These are phyloP conservation scores for Sinocyclocheilus maitianheensis DNA, from an alignment of 2,113 vertebrate genomes.

Conservation along the genomic window DNA sequence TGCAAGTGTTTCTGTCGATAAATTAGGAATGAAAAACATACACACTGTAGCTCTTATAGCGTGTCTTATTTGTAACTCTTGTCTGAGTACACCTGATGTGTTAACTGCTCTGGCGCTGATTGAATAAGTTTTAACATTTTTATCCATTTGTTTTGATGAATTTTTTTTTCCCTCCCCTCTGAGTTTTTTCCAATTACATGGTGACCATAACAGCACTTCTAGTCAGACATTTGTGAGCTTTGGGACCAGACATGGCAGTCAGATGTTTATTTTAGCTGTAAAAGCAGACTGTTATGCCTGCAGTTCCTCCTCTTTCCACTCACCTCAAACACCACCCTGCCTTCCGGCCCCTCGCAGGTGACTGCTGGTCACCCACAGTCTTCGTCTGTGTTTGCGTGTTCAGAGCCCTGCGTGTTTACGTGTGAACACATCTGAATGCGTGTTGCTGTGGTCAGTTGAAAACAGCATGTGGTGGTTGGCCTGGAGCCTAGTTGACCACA, in stretches of 20 bases:
- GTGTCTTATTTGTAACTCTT: too few relatives aligned
- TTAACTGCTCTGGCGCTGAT: neutral
- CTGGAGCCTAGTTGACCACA: slow-evolving; percentile 27
- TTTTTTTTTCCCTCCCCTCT: neutral
- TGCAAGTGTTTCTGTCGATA: too few relatives aligned
- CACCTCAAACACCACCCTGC: slow-evolving; percentile 32
- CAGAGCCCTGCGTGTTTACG: slow-evolving; percentile 16
- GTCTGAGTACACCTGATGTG: too few relatives aligned
- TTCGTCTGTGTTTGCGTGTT: neutral
- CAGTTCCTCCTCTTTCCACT: slow-evolving; percentile 37
- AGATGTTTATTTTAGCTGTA: slow-evolving; percentile 40
- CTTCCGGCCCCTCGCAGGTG: slow-evolving; percentile 48
- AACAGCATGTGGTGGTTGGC: slow-evolving; percentile 8
- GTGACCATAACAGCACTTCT: neutral
- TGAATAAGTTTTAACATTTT: neutral
- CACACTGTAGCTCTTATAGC: too few relatives aligned
- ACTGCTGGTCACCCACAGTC: slow-evolving; percentile 53
- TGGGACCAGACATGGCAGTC: slow-evolving; percentile 40
- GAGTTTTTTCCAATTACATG: neutral
- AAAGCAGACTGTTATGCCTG: slow-evolving; percentile 27
- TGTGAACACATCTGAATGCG: neutral
- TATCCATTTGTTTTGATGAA: neutral
- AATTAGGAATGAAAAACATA: too few relatives aligned
- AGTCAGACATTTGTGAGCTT: slow-evolving; percentile 18
- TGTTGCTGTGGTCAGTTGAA: slow-evolving; percentile 21